Evolutionary conservation across 2,113 vertebrate genomes (phyloP), one percentile per base, ranked within the genome.

Genomic region (Cyanistes caeruleus): DNA sequence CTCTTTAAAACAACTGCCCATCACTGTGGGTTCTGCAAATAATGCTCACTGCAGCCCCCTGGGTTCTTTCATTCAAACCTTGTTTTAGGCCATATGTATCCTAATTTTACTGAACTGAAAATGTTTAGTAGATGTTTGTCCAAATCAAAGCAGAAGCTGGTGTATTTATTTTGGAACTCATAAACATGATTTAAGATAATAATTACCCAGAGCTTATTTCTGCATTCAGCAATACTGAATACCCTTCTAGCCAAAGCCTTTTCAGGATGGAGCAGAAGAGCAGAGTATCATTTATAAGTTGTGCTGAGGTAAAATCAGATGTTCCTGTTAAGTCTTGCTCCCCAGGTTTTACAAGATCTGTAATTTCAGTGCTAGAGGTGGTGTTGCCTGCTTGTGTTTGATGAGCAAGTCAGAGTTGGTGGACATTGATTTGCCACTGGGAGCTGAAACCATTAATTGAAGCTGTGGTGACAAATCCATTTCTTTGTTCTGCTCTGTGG

Each of bases 291-390:
- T 96, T 98, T 97, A 92, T 93, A 94, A 95, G 74, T 79, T 96
- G 75, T 98, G 94, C 96, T 59, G 63, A 92, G 86, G 89, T 96
- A 95, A 97, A 98, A 95, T 95, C 92, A 49, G 91, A 97, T 84
- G 59, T 89, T 96, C 97, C 92, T 97, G 94, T 98, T 97, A 95
- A 95, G 98, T 97, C 88, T 86, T 95, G 33, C 89, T 97, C 96
- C 78, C 69, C 87, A 93, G 90, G 89, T 97, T 97, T 98, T 97
- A 95, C 84, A 98, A 95, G 94, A 91, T 92, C 83, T 95, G 90
- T 97, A 97, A 98, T 98, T 98, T 96, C 97, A 97, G 78, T 93
- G 83, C 93, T 97, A 5, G 60, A 49, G 84, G 81, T 65, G 64
- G 53, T 74, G 59, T 20, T 93, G 79, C 51, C 59, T 96, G 90